phyloP scores from a whole-genome alignment of 2,888 invertebrate species.

The Drosophila nr. perissopoda region DNA sequence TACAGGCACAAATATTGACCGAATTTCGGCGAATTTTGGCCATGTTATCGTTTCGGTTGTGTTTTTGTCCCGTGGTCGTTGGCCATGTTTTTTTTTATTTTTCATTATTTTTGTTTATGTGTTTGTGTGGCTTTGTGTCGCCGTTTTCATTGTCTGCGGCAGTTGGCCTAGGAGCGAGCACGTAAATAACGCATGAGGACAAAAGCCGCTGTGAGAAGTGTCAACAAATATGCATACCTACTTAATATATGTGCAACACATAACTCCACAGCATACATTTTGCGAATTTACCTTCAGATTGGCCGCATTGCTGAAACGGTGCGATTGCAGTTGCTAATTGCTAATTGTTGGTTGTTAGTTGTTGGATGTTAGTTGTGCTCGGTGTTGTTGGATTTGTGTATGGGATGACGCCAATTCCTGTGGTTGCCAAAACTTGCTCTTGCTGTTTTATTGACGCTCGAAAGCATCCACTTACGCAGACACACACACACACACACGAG shows the following conservation, averaged over 20 bases:
- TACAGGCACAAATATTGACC: conserved; percentile 72
- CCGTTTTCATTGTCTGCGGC: conserved; percentile 56
- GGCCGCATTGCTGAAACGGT: neutral
- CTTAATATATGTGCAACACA: neutral
- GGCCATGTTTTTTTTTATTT: conserved; percentile 29
- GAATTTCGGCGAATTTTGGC: conserved; percentile 67
- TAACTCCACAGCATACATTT: neutral
- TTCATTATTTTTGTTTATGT: conserved; percentile 18
- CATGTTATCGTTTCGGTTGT: conserved; percentile 49
- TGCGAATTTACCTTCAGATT: conserved; percentile 43
- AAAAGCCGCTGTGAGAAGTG: conserved; percentile 6
- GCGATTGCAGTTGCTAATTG: conserved; percentile 39
- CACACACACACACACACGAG: neutral
- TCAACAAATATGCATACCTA: conserved; percentile 10
- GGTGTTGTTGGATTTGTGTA: conserved; percentile 11
- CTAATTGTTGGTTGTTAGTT: conserved; percentile 47
- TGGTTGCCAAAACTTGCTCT: conserved; percentile 60
- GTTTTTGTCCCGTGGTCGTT: conserved; percentile 42
- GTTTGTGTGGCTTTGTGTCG: conserved; percentile 38
- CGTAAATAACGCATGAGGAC: conserved; percentile 53
- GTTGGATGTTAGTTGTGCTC: conserved; percentile 39
- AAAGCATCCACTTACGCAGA: conserved; percentile 44
- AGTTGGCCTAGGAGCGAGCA: conserved; percentile 36
- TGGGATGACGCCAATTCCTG: conserved; percentile 20
- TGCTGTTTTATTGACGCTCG: conserved; percentile 65